Evolutionary conservation across 2,888 invertebrate species (phyloP).

Genomic region (Leucoma salicis): DNA sequence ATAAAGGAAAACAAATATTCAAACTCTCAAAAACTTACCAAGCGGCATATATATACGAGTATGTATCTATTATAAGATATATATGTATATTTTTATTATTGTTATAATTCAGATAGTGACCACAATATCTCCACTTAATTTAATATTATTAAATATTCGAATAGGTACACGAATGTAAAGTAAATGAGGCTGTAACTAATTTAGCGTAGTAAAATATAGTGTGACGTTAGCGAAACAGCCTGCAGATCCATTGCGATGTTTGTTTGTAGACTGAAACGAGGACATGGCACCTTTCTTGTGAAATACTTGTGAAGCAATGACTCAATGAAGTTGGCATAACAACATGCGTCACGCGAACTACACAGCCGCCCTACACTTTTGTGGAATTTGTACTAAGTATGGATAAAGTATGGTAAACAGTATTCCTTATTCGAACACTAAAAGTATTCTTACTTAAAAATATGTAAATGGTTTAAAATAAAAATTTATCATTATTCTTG

Average conservation of each 20-base stretch:
- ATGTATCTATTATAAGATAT: too few relatives aligned
- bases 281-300: constrained; percentile 67
- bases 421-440: constrained; percentile 8
- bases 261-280: constrained; percentile 66
- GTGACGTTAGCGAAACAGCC: constrained; percentile 14
- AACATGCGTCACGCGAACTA: constrained; percentile 57
- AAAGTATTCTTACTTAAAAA: too few relatives aligned
- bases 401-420: constrained; percentile 14
- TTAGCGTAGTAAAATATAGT: constrained; percentile 14
- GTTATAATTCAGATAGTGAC: too few relatives aligned
- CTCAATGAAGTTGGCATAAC: constrained; percentile 70
- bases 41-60: too few relatives aligned
- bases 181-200: background rate
- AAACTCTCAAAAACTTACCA: too few relatives aligned
- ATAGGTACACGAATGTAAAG: background rate
- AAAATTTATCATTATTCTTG: too few relatives aligned
- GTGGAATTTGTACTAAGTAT: constrained; percentile 16
- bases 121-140: constrained; percentile 10
- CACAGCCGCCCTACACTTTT: constrained; percentile 23
- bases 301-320: constrained; percentile 60
- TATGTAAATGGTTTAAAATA: too few relatives aligned
- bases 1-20: too few relatives aligned
- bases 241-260: constrained; percentile 36
- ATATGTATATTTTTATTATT: too few relatives aligned
- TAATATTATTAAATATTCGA: background rate